phyloP scores from a whole-genome alignment of 2,797 vertebrate genomes.

The Rhyacichthys aspro region DNA sequence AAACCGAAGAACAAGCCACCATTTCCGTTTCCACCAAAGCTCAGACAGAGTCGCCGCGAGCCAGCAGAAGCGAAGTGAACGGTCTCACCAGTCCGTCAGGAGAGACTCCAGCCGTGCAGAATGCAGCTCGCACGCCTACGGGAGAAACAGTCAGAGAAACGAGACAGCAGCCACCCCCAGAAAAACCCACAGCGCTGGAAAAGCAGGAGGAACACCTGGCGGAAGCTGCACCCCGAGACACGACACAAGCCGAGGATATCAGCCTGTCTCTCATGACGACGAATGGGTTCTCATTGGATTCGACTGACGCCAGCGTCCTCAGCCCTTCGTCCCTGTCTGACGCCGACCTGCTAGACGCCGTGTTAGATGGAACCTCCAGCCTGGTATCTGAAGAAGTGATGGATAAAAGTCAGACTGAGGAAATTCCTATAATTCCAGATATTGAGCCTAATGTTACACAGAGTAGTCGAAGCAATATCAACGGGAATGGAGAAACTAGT shows the following conservation, averaged over 20 bases:
- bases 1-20: slow-evolving; percentile 46
- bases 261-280: slow-evolving; percentile 30
- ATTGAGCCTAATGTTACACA: slow-evolving; percentile 19
- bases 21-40: slow-evolving; percentile 34
- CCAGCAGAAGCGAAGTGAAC: slow-evolving; percentile 47
- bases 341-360: slow-evolving; percentile 47
- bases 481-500: slow-evolving; percentile 18
- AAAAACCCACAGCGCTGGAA: slow-evolving; percentile 22
- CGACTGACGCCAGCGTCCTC: slow-evolving; percentile 47
- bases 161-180: slow-evolving; percentile 15
- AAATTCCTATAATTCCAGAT: slow-evolving; percentile 11
- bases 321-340: slow-evolving; percentile 62
- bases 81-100: slow-evolving; percentile 51
- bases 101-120: slow-evolving; percentile 37
- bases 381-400: slow-evolving; percentile 18
- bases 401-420: slow-evolving; percentile 18
- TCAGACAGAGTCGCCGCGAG: slow-evolving; percentile 48
- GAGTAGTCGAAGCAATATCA: slow-evolving; percentile 19
- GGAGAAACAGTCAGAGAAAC: background rate
- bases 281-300: slow-evolving; percentile 50
- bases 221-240: background rate
- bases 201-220: slow-evolving; percentile 10
- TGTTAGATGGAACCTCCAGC: slow-evolving; percentile 45
- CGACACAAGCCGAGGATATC: background rate
- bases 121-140: slow-evolving; percentile 13